Percentiles rank a stretch among this genome's conserved stretches.
Evolutionary conservation across 2,113 vertebrate genomes (phyloP).

Genomic region (Alces alces): DNA sequence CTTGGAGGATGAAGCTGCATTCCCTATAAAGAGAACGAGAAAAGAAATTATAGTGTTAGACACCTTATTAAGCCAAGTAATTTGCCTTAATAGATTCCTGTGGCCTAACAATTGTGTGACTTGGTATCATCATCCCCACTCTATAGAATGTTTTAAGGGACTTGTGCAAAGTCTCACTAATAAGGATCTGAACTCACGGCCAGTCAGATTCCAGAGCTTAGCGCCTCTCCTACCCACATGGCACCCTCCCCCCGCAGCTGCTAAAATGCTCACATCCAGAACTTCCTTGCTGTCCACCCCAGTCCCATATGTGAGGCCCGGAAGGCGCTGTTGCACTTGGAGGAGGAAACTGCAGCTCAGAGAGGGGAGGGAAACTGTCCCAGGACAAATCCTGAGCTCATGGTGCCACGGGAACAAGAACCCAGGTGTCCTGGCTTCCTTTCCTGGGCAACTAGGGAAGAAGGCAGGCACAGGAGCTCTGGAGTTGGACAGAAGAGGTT

Average conservation of each 20-base stretch:
- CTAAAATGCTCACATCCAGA: accelerated
- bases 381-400: neutral
- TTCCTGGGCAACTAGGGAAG: neutral
- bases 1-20: neutral
- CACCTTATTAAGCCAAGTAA: neutral
- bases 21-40: neutral
- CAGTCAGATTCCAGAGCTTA: neutral
- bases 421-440: neutral
- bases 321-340: neutral
- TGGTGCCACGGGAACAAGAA: neutral
- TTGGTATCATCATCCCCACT: neutral
- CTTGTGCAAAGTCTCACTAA: neutral
- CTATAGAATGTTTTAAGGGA: neutral
- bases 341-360: neutral
- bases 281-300: accelerated
- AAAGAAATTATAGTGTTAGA: neutral
- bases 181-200: neutral
- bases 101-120: neutral
- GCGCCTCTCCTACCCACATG: neutral
- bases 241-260: neutral
- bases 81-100: no score
- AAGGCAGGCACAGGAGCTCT: neutral
- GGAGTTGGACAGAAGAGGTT: neutral
- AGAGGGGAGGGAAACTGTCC: neutral
- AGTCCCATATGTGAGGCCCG: neutral